phyloP scores from a whole-genome alignment of 2,113 vertebrate genomes.

The Echinops telfairi region DNA sequence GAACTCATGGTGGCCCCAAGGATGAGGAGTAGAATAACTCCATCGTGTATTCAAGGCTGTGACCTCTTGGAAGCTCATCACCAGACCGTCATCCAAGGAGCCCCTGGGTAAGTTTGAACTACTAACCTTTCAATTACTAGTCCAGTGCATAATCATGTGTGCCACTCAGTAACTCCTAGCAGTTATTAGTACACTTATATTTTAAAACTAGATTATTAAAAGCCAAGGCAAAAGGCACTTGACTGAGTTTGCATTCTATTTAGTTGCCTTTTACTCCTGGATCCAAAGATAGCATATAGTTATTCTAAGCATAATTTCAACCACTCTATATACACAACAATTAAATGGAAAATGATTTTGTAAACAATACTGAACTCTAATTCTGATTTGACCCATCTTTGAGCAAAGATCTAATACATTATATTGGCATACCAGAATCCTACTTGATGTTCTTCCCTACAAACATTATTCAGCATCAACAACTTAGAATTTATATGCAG shows the following conservation, averaged over 20 bases:
- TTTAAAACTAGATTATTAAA: background rate
- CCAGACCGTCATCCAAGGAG: background rate
- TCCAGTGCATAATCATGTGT: background rate
- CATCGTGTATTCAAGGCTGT: background rate
- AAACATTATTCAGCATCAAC: background rate
- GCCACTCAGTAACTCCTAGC: background rate
- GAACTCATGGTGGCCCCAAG: background rate
- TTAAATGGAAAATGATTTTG: background rate
- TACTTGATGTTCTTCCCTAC: background rate
- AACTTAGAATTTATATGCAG: constrained; percentile 23
- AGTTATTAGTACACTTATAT: background rate
- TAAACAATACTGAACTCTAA: constrained; percentile 20
- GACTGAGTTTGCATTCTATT: background rate
- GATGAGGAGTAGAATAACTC: background rate
- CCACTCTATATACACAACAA: background rate
- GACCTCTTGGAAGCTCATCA: no score
- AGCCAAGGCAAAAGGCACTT: background rate
- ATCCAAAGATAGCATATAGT: background rate
- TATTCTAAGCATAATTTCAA: background rate
- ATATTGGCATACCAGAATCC: background rate
- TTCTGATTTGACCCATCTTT: background rate
- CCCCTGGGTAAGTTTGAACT: background rate
- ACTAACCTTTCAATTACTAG: background rate
- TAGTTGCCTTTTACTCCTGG: background rate
- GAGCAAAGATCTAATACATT: background rate